Base-by-base conservation (phyloP, 2,113 vertebrate genomes). In the Puma concolor region DNA sequence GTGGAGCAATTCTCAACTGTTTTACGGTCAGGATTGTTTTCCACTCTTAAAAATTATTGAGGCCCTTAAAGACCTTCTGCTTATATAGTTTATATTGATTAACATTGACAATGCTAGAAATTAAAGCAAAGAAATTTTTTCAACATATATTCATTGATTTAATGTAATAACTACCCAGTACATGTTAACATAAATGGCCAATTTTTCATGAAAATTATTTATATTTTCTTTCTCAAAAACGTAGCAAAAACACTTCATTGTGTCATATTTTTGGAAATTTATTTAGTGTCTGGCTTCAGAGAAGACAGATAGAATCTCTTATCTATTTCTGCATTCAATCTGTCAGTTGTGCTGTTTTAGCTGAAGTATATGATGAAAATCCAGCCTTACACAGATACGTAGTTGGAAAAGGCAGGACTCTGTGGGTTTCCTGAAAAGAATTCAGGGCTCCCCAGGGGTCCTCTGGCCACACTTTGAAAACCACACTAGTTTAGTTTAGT, bases 201-300 rank as follows among this genome's bases (percentile, higher is more conserved):
- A 54, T 31, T 41, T 96, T 63, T 92, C n/a, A 81, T 81, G 44
- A 95, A 92, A 96, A 77, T 38, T 66, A 92, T 74, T 29, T 97
- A 1, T 31, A 80, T 74, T 85, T 74, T 14, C 16, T 44, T 21
- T 13, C 48, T 57, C 7, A 54, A 93, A 92, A 80, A 69, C 41
- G 10, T 60, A 84, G 64, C 25, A 5, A 91, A 57, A 74, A 92
- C 52, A 66, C 1, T 48, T 41, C 44, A 71, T 16, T 74, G 4
- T 77, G 33, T 64, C 90, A 29, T 87, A 77, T 52, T 88, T 94
- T 31, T 84, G 27, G 23, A 86, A 82, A 85, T 74, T 48, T 54
- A 76, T 54, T 86, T 94, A 94, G 52, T 15, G 0, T 87, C 50
- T 44, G 17, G 50, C 36, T 52, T 84, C 21, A 69, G 27, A 93